Percentiles rank a stretch among this genome's conserved stretches.
phyloP scores from a whole-genome alignment of 2,113 vertebrate genomes.

The Asarcornis scutulata region DNA sequence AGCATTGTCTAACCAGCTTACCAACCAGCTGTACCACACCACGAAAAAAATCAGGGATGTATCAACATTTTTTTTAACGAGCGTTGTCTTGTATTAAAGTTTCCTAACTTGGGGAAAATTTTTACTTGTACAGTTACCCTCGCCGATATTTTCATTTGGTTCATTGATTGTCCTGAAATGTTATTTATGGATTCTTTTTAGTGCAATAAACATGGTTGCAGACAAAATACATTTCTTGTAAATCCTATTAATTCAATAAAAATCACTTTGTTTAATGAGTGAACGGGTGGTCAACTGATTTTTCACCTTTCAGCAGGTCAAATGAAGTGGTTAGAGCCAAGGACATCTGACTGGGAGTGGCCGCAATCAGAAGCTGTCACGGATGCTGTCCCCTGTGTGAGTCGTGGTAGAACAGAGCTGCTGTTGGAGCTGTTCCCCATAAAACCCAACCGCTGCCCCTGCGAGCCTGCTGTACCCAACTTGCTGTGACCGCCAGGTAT shows the following conservation, averaged over 20 bases:
- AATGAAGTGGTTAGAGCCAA: rapidly evolving
- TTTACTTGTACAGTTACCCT: neutral
- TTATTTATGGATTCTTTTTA: conserved; percentile 68
- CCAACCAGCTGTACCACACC: neutral
- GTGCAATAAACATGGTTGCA: conserved; percentile 57
- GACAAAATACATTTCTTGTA: conserved; percentile 51
- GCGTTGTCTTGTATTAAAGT: conserved; percentile 2
- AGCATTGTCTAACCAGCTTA: neutral
- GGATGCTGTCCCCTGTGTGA: too few species aligned
- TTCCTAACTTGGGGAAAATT: conserved; percentile 4
- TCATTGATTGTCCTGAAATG: conserved; percentile 31
- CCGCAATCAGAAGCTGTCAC: neutral
- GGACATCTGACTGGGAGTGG: neutral
- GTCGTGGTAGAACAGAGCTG: neutral
- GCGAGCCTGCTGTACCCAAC: neutral
- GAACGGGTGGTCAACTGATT: neutral
- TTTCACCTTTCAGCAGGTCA: neutral
- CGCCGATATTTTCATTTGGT: neutral
- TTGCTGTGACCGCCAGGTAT: too few species aligned
- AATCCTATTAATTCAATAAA: conserved; percentile 69
- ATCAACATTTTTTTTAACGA: neutral
- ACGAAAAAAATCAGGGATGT: conserved; percentile 47
- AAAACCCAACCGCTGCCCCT: neutral
- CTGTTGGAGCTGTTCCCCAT: neutral
- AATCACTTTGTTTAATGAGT: conserved; percentile 51